Evolutionary conservation across 2,113 vertebrate genomes (phyloP).

Genomic region (Chionodraco myersi): DNA sequence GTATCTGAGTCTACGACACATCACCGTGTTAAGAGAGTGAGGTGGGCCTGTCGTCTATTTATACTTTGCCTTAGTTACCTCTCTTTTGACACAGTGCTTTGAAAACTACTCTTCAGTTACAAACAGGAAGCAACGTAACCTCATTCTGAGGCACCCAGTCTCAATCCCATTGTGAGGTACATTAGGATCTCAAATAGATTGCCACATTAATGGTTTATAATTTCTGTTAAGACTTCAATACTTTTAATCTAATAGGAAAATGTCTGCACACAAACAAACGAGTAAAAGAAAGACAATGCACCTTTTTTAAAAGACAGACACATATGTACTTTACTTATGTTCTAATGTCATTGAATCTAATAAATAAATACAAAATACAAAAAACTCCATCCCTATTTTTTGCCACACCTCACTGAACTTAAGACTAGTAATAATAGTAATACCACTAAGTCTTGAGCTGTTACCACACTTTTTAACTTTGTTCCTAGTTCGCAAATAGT

Average conservation of each 20-base stretch:
- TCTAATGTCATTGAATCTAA: too few species aligned
- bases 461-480: not conserved
- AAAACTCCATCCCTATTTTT: not conserved
- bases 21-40: conserved; percentile 50
- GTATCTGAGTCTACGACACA: conserved; percentile 39
- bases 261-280: not conserved
- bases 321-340: too few species aligned
- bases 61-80: conserved; percentile 59
- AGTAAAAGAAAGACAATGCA: too few species aligned
- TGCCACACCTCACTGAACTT: not conserved
- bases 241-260: not conserved
- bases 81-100: conserved; percentile 39
- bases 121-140: conserved; percentile 83
- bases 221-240: not conserved
- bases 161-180: not conserved
- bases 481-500: not conserved
- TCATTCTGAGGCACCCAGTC: conserved; percentile 63
- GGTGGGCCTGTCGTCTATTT: conserved; percentile 74
- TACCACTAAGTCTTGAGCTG: too few species aligned
- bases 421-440: too few species aligned
- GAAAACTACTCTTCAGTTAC: conserved; percentile 81
- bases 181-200: not conserved
- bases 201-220: not conserved
- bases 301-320: too few species aligned
- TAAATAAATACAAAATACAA: too few species aligned